Evolutionary conservation across 2,888 invertebrate species (phyloP).

Genomic region (Oxycera nigricornis): DNA sequence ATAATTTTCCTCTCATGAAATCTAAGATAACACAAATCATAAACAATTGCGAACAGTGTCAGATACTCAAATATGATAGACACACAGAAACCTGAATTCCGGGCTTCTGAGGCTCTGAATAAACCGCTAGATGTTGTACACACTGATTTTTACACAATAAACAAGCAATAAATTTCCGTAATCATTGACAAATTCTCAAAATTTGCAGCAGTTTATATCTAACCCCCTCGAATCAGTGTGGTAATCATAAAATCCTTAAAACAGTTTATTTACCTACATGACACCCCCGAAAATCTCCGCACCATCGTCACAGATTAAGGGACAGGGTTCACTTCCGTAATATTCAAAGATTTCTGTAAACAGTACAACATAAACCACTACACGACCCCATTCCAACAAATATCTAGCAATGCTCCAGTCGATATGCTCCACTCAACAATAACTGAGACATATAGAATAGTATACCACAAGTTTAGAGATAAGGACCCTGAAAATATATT

Average conservation of each 20-base stretch:
- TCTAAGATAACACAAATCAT: slow-evolving; percentile 37
- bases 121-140: slow-evolving; percentile 32
- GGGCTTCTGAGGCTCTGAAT: neutral
- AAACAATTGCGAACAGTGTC: slow-evolving; percentile 42
- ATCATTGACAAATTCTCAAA: slow-evolving; percentile 32
- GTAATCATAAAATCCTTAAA: slow-evolving; percentile 12
- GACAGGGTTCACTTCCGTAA: slow-evolving; percentile 43
- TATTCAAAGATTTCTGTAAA: slow-evolving; percentile 45
- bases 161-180: slow-evolving; percentile 20
- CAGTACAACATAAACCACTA: slow-evolving; percentile 25
- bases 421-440: slow-evolving; percentile 45
- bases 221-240: slow-evolving; percentile 8
- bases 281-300: neutral
- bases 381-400: slow-evolving; percentile 44
- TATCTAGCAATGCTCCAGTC: slow-evolving; percentile 44
- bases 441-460: slow-evolving; percentile 46
- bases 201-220: slow-evolving; percentile 28
- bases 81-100: slow-evolving; percentile 33
- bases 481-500: slow-evolving; percentile 43
- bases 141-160: slow-evolving; percentile 39
- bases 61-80: slow-evolving; percentile 38
- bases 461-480: slow-evolving; percentile 39
- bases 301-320: slow-evolving; percentile 20
- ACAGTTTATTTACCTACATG: slow-evolving; percentile 27
- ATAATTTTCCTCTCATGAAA: slow-evolving; percentile 40